These are phyloP conservation scores for Pectinophora gossypiella DNA, from an alignment of 1,140 invertebrate species.

Conservation along the genomic window DNA sequence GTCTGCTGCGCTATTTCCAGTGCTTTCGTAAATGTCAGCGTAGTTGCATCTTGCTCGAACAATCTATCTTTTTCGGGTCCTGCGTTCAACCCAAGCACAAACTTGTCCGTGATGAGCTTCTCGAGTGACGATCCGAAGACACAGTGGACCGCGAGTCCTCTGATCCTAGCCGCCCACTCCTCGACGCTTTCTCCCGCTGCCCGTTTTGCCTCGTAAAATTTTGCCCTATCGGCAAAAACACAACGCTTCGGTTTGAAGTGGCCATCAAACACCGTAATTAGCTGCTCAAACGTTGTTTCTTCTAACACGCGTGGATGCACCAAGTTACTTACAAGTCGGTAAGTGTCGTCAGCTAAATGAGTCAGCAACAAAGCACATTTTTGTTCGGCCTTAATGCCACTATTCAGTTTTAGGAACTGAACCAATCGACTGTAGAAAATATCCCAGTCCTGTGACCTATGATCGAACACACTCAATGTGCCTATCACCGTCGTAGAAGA, in stretches of 20 bases:
- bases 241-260: neutral
- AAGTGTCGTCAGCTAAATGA: neutral
- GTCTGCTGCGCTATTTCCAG: too few relatives aligned
- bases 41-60: too few relatives aligned
- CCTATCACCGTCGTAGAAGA: too few relatives aligned
- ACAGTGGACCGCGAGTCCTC: neutral
- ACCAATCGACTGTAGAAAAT: neutral
- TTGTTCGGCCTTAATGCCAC: neutral
- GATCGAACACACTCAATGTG: too few relatives aligned
- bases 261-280: neutral
- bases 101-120: neutral
- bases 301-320: neutral
- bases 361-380: conserved; percentile 4
- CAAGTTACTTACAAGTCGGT: neutral
- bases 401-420: neutral
- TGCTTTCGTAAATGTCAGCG: too few relatives aligned
- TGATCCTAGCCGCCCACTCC: neutral
- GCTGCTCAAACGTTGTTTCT: neutral
- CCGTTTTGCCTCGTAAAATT: neutral
- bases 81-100: neutral
- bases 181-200: neutral
- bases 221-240: neutral
- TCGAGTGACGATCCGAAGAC: neutral
- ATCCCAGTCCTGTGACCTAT: neutral
- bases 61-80: neutral